These are phyloP conservation scores for Scolopax rusticola DNA, from an alignment of 2,797 vertebrate species.

Conservation along the genomic window DNA sequence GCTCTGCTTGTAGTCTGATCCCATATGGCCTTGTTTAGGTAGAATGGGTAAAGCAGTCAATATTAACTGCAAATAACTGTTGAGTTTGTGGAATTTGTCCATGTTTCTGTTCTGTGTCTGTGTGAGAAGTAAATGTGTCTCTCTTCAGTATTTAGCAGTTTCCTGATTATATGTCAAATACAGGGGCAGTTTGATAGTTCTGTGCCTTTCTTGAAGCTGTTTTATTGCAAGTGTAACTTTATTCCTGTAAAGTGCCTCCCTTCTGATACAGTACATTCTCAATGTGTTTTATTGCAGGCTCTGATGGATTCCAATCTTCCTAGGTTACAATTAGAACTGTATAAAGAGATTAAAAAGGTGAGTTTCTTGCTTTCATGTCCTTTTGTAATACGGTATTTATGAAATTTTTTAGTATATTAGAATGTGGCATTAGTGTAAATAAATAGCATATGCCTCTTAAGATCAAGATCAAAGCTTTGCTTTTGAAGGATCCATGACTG, in stretches of 20 bases:
- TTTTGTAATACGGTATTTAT: neutral
- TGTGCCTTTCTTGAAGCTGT: neutral
- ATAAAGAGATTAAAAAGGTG: slow-evolving; percentile 99
- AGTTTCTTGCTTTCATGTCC: neutral
- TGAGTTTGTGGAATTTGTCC: neutral
- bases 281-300: slow-evolving; percentile 81
- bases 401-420: neutral
- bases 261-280: neutral
- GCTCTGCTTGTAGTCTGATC: neutral
- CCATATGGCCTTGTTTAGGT: slow-evolving; percentile 9
- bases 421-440: neutral
- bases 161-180: neutral
- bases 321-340: slow-evolving; percentile 94
- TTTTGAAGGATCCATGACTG: neutral
- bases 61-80: neutral
- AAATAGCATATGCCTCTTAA: neutral
- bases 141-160: neutral
- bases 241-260: neutral
- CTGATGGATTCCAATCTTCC: slow-evolving; percentile 98
- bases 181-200: neutral
- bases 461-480: neutral
- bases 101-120: neutral
- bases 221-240: neutral
- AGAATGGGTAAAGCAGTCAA: neutral
- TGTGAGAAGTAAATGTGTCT: neutral